These are phyloP conservation scores for Rhineura floridana DNA, from an alignment of 2,113 vertebrate genomes.

Conservation along the genomic window DNA sequence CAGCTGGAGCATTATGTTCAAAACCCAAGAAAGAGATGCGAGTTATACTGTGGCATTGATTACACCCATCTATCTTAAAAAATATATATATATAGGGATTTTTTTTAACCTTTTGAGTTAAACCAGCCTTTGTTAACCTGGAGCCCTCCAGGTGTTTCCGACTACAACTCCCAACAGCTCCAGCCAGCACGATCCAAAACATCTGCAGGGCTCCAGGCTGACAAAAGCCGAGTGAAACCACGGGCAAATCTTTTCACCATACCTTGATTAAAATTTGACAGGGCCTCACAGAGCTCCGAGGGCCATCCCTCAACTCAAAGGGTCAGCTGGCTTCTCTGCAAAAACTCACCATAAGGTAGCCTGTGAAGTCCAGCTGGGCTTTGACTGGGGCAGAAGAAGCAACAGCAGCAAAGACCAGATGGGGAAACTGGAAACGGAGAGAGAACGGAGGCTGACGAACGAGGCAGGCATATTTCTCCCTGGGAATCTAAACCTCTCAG, in stretches of 20 bases:
- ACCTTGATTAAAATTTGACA: too few species aligned
- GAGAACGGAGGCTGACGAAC: not conserved
- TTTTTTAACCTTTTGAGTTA: too few species aligned
- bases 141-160: too few species aligned
- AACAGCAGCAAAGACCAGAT: slow-evolving; percentile 83
- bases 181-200: too few species aligned
- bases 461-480: not conserved
- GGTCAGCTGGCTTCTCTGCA: fast-evolving
- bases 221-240: not conserved
- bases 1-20: not conserved
- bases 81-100: too few species aligned
- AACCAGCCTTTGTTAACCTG: too few species aligned
- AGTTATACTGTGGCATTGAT: too few species aligned
- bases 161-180: too few species aligned
- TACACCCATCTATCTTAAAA: too few species aligned
- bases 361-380: slow-evolving; percentile 83
- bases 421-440: slow-evolving; percentile 78
- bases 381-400: slow-evolving; percentile 86
- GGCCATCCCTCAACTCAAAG: not conserved
- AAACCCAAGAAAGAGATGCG: not conserved
- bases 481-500: not conserved
- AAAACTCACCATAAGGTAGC: slow-evolving; percentile 77
- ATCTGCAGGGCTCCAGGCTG: too few species aligned
- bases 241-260: not conserved
- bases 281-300: too few species aligned